Evolutionary conservation across 1,140 invertebrate species (phyloP).

Genomic region (Acyrthosiphon pisum): DNA sequence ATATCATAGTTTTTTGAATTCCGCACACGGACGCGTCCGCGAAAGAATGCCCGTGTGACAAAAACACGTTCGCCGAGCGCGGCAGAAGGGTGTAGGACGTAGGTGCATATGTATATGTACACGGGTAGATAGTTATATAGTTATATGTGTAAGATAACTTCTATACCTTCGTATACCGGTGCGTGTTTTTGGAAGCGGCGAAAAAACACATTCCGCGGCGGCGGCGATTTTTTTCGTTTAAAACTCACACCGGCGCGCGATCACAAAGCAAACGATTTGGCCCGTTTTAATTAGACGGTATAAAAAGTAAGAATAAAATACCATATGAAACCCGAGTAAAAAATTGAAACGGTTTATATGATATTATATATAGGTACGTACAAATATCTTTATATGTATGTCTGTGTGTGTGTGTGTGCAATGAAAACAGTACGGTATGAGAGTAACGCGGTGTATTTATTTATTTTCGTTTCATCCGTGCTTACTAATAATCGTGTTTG

Average conservation of each 20-base stretch:
- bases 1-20: constrained; percentile 37
- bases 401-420: background rate
- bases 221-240: constrained; percentile 48
- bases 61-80: constrained; percentile 21
- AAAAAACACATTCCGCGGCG: constrained; percentile 50
- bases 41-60: constrained; percentile 41
- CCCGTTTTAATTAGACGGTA: constrained; percentile 41
- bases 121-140: background rate
- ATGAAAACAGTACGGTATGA: background rate
- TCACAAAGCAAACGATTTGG: constrained; percentile 43
- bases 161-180: background rate
- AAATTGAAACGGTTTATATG: background rate
- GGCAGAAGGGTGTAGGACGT: background rate
- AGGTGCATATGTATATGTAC: background rate
- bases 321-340: background rate
- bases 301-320: background rate
- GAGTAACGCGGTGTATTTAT: background rate
- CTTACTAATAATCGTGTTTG: background rate
- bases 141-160: background rate
- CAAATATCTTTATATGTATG: background rate
- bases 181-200: constrained; percentile 41
- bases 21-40: background rate
- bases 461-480: background rate
- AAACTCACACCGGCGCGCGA: constrained; percentile 44
- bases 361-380: background rate